phyloP scores from a whole-genome alignment of 2,113 vertebrate species.

The Sander lucioperca region DNA sequence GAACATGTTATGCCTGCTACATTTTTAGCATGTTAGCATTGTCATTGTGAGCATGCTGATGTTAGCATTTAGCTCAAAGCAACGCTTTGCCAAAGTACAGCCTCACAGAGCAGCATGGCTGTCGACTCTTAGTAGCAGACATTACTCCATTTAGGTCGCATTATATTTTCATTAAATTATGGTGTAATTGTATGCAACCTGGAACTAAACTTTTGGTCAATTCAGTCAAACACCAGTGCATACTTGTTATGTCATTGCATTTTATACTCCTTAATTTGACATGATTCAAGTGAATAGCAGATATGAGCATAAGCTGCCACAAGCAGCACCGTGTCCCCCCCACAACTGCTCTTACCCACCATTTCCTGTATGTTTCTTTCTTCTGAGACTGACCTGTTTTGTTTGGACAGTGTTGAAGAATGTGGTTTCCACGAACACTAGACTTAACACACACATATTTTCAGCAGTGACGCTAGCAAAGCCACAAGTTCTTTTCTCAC shows the following conservation, averaged over 20 bases:
- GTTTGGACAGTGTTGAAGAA: slow-evolving; percentile 80
- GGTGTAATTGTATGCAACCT: not conserved
- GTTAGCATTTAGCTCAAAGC: not conserved
- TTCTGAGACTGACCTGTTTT: slow-evolving; percentile 76
- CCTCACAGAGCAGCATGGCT: not conserved
- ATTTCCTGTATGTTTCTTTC: slow-evolving; percentile 80
- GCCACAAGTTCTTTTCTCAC: slow-evolving; percentile 39
- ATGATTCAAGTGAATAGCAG: slow-evolving; percentile 34
- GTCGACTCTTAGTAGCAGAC: not conserved
- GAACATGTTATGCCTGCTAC: not conserved
- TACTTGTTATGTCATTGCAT: slow-evolving; percentile 22
- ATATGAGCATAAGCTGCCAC: slow-evolving; percentile 48
- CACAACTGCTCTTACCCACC: slow-evolving; percentile 33
- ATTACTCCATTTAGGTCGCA: not conserved
- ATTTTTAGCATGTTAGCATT: not conserved
- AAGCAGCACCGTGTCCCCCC: not conserved
- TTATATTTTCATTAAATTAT: not conserved
- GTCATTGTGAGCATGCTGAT: not conserved
- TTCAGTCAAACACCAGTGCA: not conserved
- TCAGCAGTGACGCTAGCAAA: slow-evolving; percentile 43
- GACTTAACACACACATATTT: slow-evolving; percentile 49
- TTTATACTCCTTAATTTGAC: slow-evolving; percentile 15
- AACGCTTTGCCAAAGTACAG: not conserved
- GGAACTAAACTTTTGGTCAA: not conserved
- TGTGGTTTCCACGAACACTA: slow-evolving; percentile 66